Percentiles rank a stretch among this genome's conserved stretches.
Conservation (phyloP, 2,888 invertebrate species). For the Dicyrtoma fusca region DNA sequence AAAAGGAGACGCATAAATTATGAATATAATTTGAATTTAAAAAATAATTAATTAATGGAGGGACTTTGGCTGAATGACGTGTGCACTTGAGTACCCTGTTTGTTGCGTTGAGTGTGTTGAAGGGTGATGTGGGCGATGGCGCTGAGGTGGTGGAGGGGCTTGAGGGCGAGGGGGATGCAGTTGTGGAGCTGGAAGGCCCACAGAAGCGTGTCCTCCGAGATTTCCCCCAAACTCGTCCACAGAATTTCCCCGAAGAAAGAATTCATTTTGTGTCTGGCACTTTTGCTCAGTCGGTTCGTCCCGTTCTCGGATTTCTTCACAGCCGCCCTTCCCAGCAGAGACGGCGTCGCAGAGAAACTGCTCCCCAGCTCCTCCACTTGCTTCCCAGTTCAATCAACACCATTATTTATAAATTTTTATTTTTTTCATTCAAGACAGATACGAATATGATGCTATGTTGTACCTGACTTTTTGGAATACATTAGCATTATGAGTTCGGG, state of each 20-base stretch:
- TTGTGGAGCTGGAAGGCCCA: constrained; percentile 63
- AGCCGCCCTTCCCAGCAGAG: constrained; percentile 49
- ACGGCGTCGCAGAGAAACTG: constrained; percentile 48
- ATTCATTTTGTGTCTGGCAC: constrained; percentile 51
- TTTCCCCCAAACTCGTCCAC: constrained; percentile 81
- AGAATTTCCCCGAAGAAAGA: constrained; percentile 69
- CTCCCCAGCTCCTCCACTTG: constrained; percentile 43
- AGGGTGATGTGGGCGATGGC: constrained; percentile 1
- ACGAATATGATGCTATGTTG: no score
- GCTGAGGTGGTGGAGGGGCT: constrained; percentile 19
- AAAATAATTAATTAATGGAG: no score
- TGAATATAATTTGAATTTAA: no score
- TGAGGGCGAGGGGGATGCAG: constrained; percentile 48
- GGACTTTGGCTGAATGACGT: no score
- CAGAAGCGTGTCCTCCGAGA: constrained; percentile 76
- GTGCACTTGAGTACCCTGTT: no score
- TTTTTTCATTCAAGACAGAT: no score
- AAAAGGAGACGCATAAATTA: no score
- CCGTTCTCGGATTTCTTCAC: constrained; percentile 48
- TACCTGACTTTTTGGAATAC: no score
- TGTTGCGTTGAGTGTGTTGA: background rate
- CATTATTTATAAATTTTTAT: no score
- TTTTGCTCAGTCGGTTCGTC: constrained; percentile 46
- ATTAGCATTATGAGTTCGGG: no score
- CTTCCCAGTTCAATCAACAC: constrained; percentile 41